Evolutionary conservation across 2,888 invertebrate species (phyloP).

Genomic region (Trissonchulus latispiculum): DNA sequence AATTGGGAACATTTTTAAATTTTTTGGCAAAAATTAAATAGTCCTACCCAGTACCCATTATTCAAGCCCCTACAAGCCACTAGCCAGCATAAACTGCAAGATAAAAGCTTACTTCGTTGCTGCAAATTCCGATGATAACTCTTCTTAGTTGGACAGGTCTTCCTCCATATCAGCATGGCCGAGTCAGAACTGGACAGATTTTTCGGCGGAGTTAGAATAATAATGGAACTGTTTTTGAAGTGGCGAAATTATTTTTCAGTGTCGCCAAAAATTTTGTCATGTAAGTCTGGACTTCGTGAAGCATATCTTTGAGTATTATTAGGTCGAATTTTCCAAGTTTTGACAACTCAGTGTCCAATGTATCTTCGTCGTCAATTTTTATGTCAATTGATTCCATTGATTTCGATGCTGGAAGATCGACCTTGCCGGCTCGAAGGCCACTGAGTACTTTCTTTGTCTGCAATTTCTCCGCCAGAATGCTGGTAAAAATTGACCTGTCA

Average conservation of each 20-base stretch:
- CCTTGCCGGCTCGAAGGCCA: constrained; percentile 9
- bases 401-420: neutral
- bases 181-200: constrained; percentile 23
- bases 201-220: constrained; percentile 21
- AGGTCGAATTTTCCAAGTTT: constrained; percentile 22
- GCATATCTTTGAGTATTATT: constrained; percentile 22
- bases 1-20: no score
- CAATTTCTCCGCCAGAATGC: constrained; percentile 8
- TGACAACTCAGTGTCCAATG: no score
- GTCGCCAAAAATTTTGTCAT: constrained; percentile 6
- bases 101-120: no score
- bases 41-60: no score
- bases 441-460: constrained; percentile 16
- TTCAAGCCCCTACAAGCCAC: no score
- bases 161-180: constrained; percentile 21
- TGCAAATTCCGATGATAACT: constrained; percentile 16
- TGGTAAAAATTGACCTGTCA: constrained; percentile 18
- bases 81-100: no score
- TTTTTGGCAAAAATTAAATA: no score
- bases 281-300: constrained; percentile 17
- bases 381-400: neutral
- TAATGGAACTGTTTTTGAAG: constrained; percentile 8
- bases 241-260: constrained; percentile 6
- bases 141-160: constrained; percentile 20
- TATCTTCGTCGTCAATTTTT: neutral